Evolutionary conservation across 1,140 invertebrate species (phyloP).

Genomic region (Drosophila orosa): DNA sequence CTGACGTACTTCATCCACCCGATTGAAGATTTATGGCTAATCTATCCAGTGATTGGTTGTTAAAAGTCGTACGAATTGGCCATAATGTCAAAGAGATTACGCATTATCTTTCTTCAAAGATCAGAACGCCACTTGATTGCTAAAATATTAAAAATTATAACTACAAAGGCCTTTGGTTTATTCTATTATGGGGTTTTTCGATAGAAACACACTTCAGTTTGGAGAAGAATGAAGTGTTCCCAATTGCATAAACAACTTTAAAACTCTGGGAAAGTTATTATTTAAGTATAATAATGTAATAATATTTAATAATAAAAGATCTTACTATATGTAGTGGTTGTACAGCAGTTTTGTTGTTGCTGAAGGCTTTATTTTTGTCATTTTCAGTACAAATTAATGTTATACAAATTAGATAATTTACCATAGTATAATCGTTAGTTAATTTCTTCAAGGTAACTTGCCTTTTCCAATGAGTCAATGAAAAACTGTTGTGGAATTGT

Average conservation of each 20-base stretch:
- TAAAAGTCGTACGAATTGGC: conserved; percentile 22
- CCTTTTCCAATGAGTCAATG: background rate
- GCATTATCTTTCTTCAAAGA: conserved; percentile 19
- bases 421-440: no score
- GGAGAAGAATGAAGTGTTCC: background rate
- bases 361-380: no score
- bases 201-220: conserved; percentile 2
- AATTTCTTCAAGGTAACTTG: no score
- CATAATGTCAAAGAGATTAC: conserved; percentile 35
- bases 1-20: conserved; percentile 15
- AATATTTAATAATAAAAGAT: background rate
- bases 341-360: no score
- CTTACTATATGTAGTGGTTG: no score
- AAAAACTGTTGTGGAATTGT: background rate
- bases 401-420: no score
- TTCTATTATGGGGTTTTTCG: conserved; percentile 9
- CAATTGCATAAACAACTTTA: background rate
- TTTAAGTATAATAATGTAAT: background rate
- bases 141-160: conserved; percentile 29
- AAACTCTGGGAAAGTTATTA: background rate
- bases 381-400: no score
- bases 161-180: conserved; percentile 37
- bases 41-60: conserved; percentile 10
- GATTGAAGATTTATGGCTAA: conserved; percentile 41
- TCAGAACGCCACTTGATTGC: conserved; percentile 52